Conservation (phyloP, 2,113 vertebrate species). For the Gulo gulo region DNA sequence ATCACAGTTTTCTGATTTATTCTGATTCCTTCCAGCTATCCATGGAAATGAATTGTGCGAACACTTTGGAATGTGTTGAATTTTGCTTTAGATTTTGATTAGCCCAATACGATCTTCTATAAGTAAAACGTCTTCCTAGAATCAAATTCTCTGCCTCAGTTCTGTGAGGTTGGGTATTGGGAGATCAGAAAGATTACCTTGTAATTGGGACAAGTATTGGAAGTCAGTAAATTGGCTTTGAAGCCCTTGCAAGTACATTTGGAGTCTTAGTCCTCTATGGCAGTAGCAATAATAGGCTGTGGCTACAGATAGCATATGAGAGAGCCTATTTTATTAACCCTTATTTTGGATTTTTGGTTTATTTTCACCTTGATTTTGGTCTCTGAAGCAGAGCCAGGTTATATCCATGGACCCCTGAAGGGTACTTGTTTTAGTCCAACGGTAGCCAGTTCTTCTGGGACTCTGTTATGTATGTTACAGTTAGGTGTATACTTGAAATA, state of each 20-base stretch:
- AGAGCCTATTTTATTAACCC: background rate
- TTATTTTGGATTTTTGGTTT: slow-evolving; percentile 34
- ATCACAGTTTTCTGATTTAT: slow-evolving; percentile 44
- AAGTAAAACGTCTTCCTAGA: slow-evolving; percentile 17
- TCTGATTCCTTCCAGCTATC: slow-evolving; percentile 41
- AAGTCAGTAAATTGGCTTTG: slow-evolving; percentile 25
- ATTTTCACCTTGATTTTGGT: slow-evolving; percentile 36
- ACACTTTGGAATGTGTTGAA: slow-evolving; percentile 23
- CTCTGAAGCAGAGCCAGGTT: background rate
- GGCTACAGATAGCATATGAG: background rate
- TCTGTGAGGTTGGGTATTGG: slow-evolving; percentile 19
- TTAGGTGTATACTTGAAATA: slow-evolving; percentile 28
- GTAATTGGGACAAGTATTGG: background rate
- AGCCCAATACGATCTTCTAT: background rate
- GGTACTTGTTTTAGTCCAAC: background rate
- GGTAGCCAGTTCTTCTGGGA: background rate
- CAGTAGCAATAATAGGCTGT: background rate
- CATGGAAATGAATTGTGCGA: background rate
- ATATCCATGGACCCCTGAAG: background rate
- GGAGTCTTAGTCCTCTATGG: background rate
- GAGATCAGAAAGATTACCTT: slow-evolving; percentile 21
- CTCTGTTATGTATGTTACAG: background rate
- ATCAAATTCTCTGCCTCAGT: slow-evolving; percentile 4
- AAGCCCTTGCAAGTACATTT: background rate
- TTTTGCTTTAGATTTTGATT: slow-evolving; percentile 35